These are phyloP conservation scores for Deladenus siricidicola DNA, from an alignment of 2,888 invertebrate genomes.

Conservation along the genomic window DNA sequence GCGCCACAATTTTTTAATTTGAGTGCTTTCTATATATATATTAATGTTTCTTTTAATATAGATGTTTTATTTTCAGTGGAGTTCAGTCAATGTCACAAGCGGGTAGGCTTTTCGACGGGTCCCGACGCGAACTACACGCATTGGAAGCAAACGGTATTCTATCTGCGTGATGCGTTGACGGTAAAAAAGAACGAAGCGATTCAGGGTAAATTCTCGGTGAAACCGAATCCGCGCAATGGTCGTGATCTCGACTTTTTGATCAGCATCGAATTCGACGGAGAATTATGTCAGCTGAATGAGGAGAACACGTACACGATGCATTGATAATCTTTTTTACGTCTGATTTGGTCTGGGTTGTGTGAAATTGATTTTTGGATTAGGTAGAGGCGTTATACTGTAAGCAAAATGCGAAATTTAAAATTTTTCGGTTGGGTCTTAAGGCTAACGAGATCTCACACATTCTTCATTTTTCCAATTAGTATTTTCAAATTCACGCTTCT, in stretches of 20 bases:
- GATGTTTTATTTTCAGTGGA: constrained; percentile 63
- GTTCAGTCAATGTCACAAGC: constrained; percentile 97
- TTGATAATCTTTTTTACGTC: too few species aligned
- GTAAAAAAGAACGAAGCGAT: constrained; percentile 81
- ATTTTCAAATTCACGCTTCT: too few species aligned
- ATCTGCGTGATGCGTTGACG: constrained; percentile 84
- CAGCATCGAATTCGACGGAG: constrained; percentile 30
- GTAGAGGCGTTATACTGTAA: too few species aligned
- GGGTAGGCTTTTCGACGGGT: constrained; percentile 88
- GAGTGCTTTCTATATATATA: too few species aligned
- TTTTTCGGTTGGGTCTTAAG: not conserved
- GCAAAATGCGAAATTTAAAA: not conserved
- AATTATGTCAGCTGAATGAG: constrained; percentile 54
- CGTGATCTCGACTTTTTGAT: constrained; percentile 92
- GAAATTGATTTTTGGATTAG: too few species aligned
- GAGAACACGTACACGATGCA: constrained; percentile 58
- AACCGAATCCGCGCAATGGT: constrained; percentile 87
- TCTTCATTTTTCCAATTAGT: too few species aligned
- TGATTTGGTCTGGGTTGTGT: too few species aligned
- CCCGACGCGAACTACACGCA: constrained; percentile 97
- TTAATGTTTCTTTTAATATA: too few species aligned
- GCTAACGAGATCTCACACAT: too few species aligned
- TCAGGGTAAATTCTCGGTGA: constrained; percentile 69
- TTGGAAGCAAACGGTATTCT: constrained; percentile 99
- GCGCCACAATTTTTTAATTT: too few species aligned